Percentiles rank a stretch among this genome's conserved stretches.
phyloP scores from a whole-genome alignment of 2,797 vertebrate genomes.

The Sebastes cheni region DNA sequence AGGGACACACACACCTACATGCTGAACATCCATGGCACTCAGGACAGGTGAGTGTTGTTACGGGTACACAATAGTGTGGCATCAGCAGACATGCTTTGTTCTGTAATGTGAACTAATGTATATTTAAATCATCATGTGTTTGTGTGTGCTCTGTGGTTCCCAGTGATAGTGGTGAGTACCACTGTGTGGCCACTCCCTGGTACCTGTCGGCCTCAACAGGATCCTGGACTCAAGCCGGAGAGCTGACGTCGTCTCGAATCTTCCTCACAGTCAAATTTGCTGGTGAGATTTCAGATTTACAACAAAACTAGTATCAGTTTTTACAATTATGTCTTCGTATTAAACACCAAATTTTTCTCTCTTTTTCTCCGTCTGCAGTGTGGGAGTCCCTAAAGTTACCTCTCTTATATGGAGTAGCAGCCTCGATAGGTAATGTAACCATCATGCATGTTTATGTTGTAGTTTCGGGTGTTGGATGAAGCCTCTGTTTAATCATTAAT shows the following conservation, averaged over 20 bases:
- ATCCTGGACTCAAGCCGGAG: slow-evolving; percentile 86
- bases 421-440: slow-evolving; percentile 79
- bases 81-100: too few species aligned
- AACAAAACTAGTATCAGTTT: background rate
- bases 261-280: slow-evolving; percentile 92
- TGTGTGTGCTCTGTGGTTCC: background rate
- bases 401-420: slow-evolving; percentile 88
- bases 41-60: slow-evolving; percentile 76
- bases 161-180: slow-evolving; percentile 91
- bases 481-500: background rate
- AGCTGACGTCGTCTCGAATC: slow-evolving; percentile 84
- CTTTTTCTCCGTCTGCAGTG: slow-evolving; percentile 77
- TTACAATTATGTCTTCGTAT: rapidly evolving
- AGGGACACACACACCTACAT: slow-evolving; percentile 81
- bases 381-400: slow-evolving; percentile 93
- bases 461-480: background rate
- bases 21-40: slow-evolving; percentile 86
- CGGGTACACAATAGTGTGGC: background rate
- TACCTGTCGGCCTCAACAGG: slow-evolving; percentile 84
- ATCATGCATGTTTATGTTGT: background rate
- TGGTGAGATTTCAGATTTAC: slow-evolving; percentile 71
- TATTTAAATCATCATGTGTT: too few species aligned
- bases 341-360: background rate
- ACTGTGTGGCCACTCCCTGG: slow-evolving; percentile 91
- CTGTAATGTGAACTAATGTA: too few species aligned